A percentile compares a stretch with the other conserved stretches of the same genome.
Conservation (phyloP, 2,113 vertebrate genomes). For the Uria lomvia region DNA sequence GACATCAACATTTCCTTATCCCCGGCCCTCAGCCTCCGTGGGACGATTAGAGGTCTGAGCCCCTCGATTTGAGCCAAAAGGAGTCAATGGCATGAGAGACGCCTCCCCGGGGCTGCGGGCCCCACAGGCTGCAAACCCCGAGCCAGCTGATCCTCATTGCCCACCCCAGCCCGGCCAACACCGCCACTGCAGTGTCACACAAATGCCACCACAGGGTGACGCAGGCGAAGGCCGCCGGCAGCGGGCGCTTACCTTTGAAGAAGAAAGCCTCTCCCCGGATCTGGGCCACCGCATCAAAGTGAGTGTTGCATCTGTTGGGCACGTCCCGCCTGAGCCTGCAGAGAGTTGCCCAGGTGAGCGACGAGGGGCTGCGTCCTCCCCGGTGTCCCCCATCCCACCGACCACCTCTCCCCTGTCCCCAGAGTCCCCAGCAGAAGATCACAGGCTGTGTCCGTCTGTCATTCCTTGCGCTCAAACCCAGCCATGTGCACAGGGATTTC, state of each 20-base stretch:
- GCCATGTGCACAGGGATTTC: accelerated
- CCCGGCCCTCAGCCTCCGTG: background rate
- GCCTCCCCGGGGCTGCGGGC: background rate
- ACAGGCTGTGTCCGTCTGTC: background rate
- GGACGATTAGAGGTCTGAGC: background rate
- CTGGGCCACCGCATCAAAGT: conserved; percentile 95
- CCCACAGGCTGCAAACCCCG: accelerated
- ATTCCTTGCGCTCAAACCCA: background rate
- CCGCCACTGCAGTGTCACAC: background rate
- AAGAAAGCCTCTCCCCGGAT: conserved; percentile 98
- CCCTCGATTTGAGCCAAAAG: background rate
- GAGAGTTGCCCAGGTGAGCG: background rate
- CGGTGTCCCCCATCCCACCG: accelerated
- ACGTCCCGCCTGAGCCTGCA: conserved; percentile 78
- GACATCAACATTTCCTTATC: background rate
- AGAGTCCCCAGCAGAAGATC: background rate
- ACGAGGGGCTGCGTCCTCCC: accelerated
- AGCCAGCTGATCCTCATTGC: background rate
- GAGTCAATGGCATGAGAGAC: accelerated
- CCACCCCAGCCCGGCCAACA: accelerated
- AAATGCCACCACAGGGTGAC: accelerated
- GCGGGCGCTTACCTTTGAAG: conserved; percentile 84
- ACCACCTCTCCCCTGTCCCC: background rate
- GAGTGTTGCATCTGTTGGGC: conserved; percentile 86
- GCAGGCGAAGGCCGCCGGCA: accelerated